Percentiles rank a stretch among this genome's conserved stretches.
Evolutionary conservation across 92 coral and sea anemone genomes (phyloP).

Genomic region (Chrysogorgia sp.): DNA sequence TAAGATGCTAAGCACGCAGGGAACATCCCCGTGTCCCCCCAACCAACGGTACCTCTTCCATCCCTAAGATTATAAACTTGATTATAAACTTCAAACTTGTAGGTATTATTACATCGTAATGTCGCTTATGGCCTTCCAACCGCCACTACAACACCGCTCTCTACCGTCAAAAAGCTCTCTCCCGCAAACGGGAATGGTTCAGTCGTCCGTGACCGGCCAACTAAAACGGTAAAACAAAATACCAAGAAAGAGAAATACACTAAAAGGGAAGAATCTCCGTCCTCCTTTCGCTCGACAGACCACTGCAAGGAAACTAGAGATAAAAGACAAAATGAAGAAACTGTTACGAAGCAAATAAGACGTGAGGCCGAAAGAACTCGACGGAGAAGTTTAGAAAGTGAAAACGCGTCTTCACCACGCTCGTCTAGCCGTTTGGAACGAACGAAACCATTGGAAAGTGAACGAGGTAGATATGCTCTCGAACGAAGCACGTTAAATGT

Average conservation of each 20-base stretch:
- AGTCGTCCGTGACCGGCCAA: neutral
- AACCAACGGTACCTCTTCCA: neutral
- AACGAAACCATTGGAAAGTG: neutral
- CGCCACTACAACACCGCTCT: neutral
- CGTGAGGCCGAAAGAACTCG: conserved; percentile 13
- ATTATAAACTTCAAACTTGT: neutral
- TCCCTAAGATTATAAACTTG: neutral
- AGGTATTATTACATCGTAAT: conserved; percentile 83
- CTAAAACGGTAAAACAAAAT: neutral
- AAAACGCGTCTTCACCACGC: conserved; percentile 27
- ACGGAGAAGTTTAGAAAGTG: conserved; percentile 24
- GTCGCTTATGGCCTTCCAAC: conserved; percentile 82
- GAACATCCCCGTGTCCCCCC: too few relatives aligned
- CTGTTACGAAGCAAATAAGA: neutral
- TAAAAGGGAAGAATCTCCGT: neutral
- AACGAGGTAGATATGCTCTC: conserved; percentile 46
- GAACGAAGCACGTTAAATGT: conserved; percentile 63
- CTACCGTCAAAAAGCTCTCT: neutral
- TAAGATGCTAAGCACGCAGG: too few relatives aligned
- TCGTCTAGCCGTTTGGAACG: conserved; percentile 36
- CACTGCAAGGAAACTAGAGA: conserved; percentile 6
- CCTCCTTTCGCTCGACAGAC: neutral
- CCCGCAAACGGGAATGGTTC: neutral
- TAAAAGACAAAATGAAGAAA: conserved; percentile 24
- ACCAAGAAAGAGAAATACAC: neutral